Percentiles rank a stretch among this genome's conserved stretches.
Evolutionary conservation across 2,888 invertebrate genomes (phyloP).

Genomic region (Mylabris sibirica): DNA sequence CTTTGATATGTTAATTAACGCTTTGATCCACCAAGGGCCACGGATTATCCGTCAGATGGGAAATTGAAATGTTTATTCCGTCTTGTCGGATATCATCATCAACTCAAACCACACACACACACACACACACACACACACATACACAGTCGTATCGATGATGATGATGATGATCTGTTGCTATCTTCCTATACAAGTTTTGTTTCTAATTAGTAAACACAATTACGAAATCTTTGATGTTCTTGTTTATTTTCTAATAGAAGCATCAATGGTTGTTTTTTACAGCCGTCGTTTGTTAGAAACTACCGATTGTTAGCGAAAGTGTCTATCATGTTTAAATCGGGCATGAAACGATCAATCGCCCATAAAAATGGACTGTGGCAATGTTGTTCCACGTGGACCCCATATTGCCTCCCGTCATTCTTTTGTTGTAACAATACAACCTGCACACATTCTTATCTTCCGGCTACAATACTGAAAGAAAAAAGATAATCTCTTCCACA

Average conservation of each 20-base stretch:
- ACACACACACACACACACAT: no score
- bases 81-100: constrained; percentile 21
- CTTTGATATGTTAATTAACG: constrained; percentile 56
- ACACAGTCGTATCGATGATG: no score
- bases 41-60: constrained; percentile 29
- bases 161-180: background rate
- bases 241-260: constrained; percentile 17
- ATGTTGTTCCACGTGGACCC: constrained; percentile 50
- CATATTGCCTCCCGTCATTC: constrained; percentile 29
- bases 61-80: constrained; percentile 25
- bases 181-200: constrained; percentile 16
- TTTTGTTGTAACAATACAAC: constrained; percentile 42
- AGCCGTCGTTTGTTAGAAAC: constrained; percentile 23
- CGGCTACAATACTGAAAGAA: constrained; percentile 22
- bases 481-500: constrained; percentile 35
- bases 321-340: constrained; percentile 52
- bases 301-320: constrained; percentile 45
- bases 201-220: background rate
- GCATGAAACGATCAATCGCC: constrained; percentile 49
- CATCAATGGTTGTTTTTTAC: background rate
- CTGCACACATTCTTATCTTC: constrained; percentile 38
- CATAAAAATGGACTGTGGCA: constrained; percentile 44
- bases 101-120: no score
- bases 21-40: constrained; percentile 45
- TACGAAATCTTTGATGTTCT: constrained; percentile 4